These are phyloP conservation scores for Rhogogaster chlorosoma DNA, from an alignment of 2,888 invertebrate genomes.

Conservation along the genomic window DNA sequence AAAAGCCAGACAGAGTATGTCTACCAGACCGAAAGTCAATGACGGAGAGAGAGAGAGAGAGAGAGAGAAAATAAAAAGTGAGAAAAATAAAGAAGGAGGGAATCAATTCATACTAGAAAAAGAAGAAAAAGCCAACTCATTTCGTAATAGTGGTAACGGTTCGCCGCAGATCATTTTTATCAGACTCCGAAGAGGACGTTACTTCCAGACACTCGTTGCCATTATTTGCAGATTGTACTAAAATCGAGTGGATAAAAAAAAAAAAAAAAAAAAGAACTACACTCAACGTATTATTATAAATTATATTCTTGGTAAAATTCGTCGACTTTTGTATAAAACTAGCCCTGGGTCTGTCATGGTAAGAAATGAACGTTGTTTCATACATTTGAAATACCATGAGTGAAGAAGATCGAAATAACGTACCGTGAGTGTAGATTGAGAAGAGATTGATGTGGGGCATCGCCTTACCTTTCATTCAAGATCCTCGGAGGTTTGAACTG, in stretches of 20 bases:
- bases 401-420: background rate
- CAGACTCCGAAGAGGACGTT: background rate
- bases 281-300: background rate
- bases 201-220: background rate
- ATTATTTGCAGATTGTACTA: background rate
- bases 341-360: background rate
- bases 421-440: background rate
- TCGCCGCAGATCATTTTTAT: conserved; percentile 3
- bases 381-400: background rate
- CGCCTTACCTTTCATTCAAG: background rate
- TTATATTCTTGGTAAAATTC: background rate
- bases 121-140: background rate
- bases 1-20: background rate
- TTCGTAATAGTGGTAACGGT: background rate
- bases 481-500: background rate
- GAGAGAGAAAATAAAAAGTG: background rate
- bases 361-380: background rate
- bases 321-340: background rate
- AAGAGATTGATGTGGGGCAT: background rate
- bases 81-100: background rate
- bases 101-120: background rate
- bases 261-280: background rate
- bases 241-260: background rate
- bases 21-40: background rate
- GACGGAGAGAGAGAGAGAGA: background rate